phyloP scores from a whole-genome alignment of 2,888 invertebrate genomes.

The Halictus ligatus region DNA sequence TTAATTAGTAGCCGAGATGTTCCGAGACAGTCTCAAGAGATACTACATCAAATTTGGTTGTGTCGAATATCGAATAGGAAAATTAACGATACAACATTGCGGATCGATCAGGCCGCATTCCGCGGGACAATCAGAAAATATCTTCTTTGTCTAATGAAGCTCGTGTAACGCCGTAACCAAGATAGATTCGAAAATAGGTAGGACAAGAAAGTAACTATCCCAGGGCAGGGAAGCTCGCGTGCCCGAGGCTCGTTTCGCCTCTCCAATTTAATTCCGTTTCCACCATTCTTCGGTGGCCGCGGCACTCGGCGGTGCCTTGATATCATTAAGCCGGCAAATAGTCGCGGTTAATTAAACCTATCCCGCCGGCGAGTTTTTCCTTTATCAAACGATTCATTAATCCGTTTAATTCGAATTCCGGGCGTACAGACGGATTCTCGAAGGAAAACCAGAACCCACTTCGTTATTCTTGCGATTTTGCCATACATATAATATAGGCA shows the following conservation, averaged over 20 bases:
- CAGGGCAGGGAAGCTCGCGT: conserved; percentile 33
- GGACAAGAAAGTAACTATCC: conserved; percentile 36
- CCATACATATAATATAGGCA: not conserved
- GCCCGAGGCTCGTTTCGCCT: conserved; percentile 50
- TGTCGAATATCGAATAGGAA: not conserved
- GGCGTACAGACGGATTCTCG: not conserved
- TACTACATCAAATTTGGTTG: too few relatives aligned
- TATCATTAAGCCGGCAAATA: conserved; percentile 55
- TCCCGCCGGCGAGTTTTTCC: conserved; percentile 41
- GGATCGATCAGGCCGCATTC: not conserved
- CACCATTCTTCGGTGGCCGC: conserved; percentile 38
- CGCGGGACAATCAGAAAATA: not conserved
- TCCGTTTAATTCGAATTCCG: conserved; percentile 35
- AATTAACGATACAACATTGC: not conserved
- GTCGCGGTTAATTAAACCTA: conserved; percentile 65
- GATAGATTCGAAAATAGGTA: conserved; percentile 12
- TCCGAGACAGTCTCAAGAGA: too few relatives aligned
- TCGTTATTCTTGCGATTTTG: not conserved
- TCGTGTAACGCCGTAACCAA: conserved; percentile 1
- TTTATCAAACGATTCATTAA: conserved; percentile 43
- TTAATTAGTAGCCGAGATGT: not conserved
- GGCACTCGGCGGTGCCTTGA: conserved; percentile 49
- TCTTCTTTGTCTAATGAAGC: not conserved
- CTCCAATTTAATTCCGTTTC: conserved; percentile 58
- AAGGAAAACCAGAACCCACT: not conserved